phyloP scores from a whole-genome alignment of 2,797 vertebrate species.

The Leuciscus waleckii region DNA sequence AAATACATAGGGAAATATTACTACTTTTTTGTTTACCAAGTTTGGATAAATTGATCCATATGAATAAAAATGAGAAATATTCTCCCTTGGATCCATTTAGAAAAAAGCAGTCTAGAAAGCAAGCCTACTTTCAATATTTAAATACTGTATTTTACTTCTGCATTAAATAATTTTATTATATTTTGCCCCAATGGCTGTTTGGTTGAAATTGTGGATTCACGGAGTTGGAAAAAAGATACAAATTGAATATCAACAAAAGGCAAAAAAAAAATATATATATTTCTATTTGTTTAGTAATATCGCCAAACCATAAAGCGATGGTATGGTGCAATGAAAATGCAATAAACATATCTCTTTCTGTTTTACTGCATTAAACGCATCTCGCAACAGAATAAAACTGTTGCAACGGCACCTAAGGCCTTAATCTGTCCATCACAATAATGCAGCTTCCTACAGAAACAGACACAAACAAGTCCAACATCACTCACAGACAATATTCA shows the following conservation, averaged over 20 bases:
- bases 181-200: neutral
- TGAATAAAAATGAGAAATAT: neutral
- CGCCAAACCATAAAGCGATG: neutral
- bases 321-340: neutral
- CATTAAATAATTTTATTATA: neutral
- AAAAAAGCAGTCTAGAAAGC: neutral
- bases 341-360: neutral
- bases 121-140: neutral
- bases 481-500: neutral
- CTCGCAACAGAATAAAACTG: neutral
- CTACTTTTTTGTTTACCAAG: neutral
- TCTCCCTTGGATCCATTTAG: neutral
- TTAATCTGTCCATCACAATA: conserved; percentile 31
- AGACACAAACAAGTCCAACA: neutral
- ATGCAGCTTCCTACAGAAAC: neutral
- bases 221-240: neutral
- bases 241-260: neutral
- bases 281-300: neutral
- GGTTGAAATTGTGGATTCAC: neutral
- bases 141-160: neutral
- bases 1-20: neutral
- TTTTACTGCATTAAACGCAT: neutral
- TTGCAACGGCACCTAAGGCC: neutral
- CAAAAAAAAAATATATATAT: neutral
- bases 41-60: neutral